Evolutionary conservation across 2,888 invertebrate genomes (phyloP).

Genomic region (Netelia melanura): DNA sequence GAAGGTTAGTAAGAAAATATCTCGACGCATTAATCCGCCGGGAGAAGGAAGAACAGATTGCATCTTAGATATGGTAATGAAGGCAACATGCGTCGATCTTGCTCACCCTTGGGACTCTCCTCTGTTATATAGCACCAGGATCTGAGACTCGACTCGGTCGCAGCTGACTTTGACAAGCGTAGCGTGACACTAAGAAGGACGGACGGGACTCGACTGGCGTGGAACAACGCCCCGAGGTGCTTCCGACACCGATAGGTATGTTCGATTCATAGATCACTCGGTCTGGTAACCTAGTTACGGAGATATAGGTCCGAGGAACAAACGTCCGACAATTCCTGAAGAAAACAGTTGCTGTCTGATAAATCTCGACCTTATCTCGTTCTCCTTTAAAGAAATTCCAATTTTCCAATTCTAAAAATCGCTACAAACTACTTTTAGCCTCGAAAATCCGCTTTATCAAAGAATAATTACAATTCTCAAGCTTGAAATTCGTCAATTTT

Average conservation of each 20-base stretch:
- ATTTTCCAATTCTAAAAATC: background rate
- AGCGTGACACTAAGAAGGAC: slow-evolving; percentile 82
- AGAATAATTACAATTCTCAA: slow-evolving; percentile 37
- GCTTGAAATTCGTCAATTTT: slow-evolving; percentile 1
- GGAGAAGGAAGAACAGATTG: slow-evolving; percentile 79
- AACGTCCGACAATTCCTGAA: slow-evolving; percentile 29
- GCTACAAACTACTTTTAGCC: background rate
- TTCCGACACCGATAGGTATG: slow-evolving; percentile 55
- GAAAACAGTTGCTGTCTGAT: slow-evolving; percentile 71
- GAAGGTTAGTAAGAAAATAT: slow-evolving; percentile 76
- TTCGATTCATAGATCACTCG: slow-evolving; percentile 33
- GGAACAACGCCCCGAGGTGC: slow-evolving; percentile 77
- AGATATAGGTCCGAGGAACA: slow-evolving; percentile 42
- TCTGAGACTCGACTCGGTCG: slow-evolving; percentile 64
- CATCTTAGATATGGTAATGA: slow-evolving; percentile 84
- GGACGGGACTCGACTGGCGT: slow-evolving; percentile 79
- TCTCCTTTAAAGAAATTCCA: slow-evolving; percentile 54
- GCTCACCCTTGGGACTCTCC: slow-evolving; percentile 29
- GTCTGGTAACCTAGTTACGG: slow-evolving; percentile 11
- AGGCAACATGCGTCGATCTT: slow-evolving; percentile 81
- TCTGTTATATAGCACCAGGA: slow-evolving; percentile 69
- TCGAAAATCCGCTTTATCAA: slow-evolving; percentile 26
- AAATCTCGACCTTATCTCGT: slow-evolving; percentile 81
- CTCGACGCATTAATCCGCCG: slow-evolving; percentile 81
- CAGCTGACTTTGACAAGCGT: slow-evolving; percentile 69